Percentiles rank a stretch among this genome's conserved stretches.
Conservation (phyloP, 2,888 invertebrate species). For the Apotomis capreana region DNA sequence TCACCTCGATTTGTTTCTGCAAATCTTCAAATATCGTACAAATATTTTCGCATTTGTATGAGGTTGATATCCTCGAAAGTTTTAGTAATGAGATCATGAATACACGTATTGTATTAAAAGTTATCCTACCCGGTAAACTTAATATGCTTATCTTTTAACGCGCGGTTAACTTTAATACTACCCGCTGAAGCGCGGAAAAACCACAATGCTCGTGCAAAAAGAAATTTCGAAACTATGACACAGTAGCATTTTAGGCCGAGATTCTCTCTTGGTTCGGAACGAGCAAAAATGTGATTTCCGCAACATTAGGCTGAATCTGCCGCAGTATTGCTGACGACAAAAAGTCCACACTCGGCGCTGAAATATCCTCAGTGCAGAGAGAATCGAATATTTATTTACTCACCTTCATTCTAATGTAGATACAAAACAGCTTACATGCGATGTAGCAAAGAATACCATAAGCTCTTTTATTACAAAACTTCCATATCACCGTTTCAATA, state of each 20-base stretch:
- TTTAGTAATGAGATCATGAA: too few relatives aligned
- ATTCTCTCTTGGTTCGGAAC: slow-evolving; percentile 47
- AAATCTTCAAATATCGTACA: too few relatives aligned
- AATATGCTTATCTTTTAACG: background rate
- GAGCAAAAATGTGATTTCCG: slow-evolving; percentile 50
- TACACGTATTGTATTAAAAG: too few relatives aligned
- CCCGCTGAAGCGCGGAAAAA: slow-evolving; percentile 30
- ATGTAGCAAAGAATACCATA: background rate
- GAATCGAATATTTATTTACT: slow-evolving; percentile 38
- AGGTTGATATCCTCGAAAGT: too few relatives aligned
- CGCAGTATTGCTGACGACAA: slow-evolving; percentile 47
- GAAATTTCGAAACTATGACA: slow-evolving; percentile 42
- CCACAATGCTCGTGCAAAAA: slow-evolving; percentile 29
- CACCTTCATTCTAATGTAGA: slow-evolving; percentile 6
- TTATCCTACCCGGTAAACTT: too few relatives aligned
- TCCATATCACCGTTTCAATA: background rate
- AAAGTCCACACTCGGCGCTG: slow-evolving; percentile 44
- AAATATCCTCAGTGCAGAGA: slow-evolving; percentile 12
- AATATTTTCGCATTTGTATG: too few relatives aligned
- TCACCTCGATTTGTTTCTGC: too few relatives aligned
- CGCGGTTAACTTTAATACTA: slow-evolving; percentile 3
- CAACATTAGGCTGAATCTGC: slow-evolving; percentile 49
- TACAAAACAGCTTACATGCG: background rate
- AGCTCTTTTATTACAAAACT: background rate
- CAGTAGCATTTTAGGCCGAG: slow-evolving; percentile 16